Conservation (phyloP, 2,888 invertebrate species). For the Epinotia ramella region DNA sequence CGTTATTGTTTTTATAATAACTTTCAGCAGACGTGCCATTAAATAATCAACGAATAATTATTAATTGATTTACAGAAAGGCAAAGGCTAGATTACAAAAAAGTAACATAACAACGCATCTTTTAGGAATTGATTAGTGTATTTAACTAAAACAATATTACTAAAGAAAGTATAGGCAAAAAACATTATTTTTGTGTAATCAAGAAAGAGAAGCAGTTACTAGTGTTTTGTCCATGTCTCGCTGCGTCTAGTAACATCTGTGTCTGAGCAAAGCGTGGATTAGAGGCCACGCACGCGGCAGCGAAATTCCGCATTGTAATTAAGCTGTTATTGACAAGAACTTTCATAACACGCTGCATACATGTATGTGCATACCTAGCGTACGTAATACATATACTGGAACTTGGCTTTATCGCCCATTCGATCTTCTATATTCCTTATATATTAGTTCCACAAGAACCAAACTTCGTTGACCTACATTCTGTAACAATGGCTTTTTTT, state of each 20-base stretch:
- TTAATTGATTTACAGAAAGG: neutral
- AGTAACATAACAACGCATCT: constrained; percentile 75
- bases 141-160: neutral
- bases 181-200: neutral
- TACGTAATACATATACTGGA: neutral
- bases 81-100: constrained; percentile 72
- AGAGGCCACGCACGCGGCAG: constrained; percentile 11
- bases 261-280: neutral
- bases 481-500: neutral
- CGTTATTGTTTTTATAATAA: neutral
- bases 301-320: constrained; percentile 17
- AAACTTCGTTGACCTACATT: constrained; percentile 34
- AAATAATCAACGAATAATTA: neutral
- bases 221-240: neutral
- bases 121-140: constrained; percentile 1
- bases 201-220: neutral
- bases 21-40: neutral
- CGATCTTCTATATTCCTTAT: constrained; percentile 26
- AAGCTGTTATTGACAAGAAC: constrained; percentile 15
- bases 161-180: too few species aligned
- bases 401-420: constrained; percentile 20
- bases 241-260: neutral
- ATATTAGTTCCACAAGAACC: constrained; percentile 11
- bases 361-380: neutral
- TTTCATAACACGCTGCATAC: neutral